phyloP scores from a whole-genome alignment of 1,140 invertebrate genomes.

The Zaprionus taronus region DNA sequence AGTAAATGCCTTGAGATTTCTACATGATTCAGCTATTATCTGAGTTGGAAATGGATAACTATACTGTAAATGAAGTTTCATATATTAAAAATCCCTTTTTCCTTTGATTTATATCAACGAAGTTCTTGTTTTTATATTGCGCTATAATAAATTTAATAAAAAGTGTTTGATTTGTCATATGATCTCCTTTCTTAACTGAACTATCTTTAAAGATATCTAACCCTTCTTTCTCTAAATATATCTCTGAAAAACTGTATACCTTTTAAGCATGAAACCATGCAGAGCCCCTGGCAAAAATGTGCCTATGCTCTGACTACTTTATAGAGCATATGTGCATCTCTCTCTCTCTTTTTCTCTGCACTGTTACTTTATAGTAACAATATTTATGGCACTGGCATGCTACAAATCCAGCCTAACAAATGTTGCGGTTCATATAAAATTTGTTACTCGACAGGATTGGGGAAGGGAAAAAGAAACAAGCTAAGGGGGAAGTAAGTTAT shows the following conservation, averaged over 20 bases:
- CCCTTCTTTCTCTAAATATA: background rate
- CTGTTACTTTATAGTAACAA: background rate
- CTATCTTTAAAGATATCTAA: too few species aligned
- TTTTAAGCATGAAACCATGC: too few species aligned
- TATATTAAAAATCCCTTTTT: too few species aligned
- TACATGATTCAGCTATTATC: too few species aligned
- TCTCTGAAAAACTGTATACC: background rate
- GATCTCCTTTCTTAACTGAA: too few species aligned
- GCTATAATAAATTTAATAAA: too few species aligned
- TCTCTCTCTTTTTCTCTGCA: background rate
- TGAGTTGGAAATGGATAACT: too few species aligned
- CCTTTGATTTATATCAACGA: too few species aligned
- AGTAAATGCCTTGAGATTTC: too few species aligned
- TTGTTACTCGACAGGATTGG: background rate
- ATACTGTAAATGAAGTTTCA: too few species aligned
- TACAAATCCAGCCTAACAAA: background rate
- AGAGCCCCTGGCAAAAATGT: background rate
- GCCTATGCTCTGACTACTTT: background rate
- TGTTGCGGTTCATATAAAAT: conserved; percentile 12
- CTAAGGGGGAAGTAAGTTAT: background rate
- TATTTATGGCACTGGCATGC: background rate
- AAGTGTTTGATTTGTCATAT: too few species aligned
- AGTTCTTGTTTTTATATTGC: too few species aligned
- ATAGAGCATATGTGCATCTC: background rate
- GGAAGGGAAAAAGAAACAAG: background rate